phyloP scores from a whole-genome alignment of 2,888 invertebrate species.

The Tineola bisselliella region DNA sequence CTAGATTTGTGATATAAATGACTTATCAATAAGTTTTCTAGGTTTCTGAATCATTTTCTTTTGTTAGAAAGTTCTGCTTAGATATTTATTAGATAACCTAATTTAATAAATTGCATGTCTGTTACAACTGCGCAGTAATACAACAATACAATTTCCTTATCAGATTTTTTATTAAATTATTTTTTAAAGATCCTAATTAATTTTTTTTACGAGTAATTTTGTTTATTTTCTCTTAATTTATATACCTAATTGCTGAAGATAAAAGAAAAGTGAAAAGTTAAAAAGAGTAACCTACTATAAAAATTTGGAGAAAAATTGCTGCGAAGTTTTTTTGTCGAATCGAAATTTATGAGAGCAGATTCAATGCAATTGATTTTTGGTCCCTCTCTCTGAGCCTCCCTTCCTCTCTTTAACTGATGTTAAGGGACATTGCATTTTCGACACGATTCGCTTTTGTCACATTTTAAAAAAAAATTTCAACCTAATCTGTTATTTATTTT shows the following conservation, averaged over 20 bases:
- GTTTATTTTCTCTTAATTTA: no score
- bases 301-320: not conserved
- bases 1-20: no score
- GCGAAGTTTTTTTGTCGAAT: not conserved
- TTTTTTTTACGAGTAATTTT: no score
- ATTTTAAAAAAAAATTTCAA: no score
- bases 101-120: not conserved
- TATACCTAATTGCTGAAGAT: no score
- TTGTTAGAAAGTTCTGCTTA: not conserved
- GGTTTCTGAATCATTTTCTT: not conserved
- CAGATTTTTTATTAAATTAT: no score
- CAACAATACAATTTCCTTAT: no score
- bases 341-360: not conserved
- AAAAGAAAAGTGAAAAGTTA: no score
- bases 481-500: no score
- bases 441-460: no score
- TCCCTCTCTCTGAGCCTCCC: not conserved
- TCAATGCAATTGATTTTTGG: not conserved
- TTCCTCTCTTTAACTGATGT: not conserved
- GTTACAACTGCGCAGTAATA: not conserved
- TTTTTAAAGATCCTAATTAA: no score
- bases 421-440: not conserved
- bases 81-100: not conserved
- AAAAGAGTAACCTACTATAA: not conserved
- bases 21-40: not conserved